Base-by-base conservation (phyloP, 1,140 invertebrate genomes). In the Aporrectodea caliginosa region DNA sequence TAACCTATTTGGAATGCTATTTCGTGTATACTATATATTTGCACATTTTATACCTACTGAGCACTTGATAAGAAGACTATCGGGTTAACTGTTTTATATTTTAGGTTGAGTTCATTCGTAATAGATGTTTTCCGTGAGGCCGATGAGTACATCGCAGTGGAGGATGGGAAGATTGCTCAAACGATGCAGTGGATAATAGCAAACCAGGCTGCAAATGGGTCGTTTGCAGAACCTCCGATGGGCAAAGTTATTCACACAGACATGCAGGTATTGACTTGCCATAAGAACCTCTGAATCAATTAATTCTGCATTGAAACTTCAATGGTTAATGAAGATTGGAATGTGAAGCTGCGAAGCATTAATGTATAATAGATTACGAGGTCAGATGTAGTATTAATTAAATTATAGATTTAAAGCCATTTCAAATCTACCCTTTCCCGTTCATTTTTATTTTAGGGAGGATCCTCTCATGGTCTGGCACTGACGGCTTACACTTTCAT, bases 51-150 rank as follows among this genome's bases (percentile, higher is more conserved):
- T n/a, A n/a, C n/a, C n/a, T n/a, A n/a, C n/a, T n/a, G n/a, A n/a
- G n/a, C n/a, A n/a, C n/a, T n/a, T n/a, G n/a, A n/a, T n/a, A n/a
- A n/a, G n/a, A n/a, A n/a, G n/a, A n/a, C n/a, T n/a, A n/a, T n/a
- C n/a, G n/a, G 32, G 29, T 34, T 31, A 32, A 22, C 2, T 14
- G 35, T 71, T 71, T 71, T 31, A 0, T 71, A 0, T 71, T 77
- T 30, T 90, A 80, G 95, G 95, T 1, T 97, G 79, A 99, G 98
- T 1, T 94, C 97, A 2, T 97, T 97, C 85, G 95, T 98, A 0
- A 92, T 93, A 0, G 92, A 94, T 82, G 94, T 95, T 68, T 93
- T 98, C 83, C 91, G 91, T n/a, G 93, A 95, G 87, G 95, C 95
- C 1, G 89, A 91, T 71, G 89, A 91, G 29, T 93, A 93, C 86